Evolutionary conservation across 2,888 invertebrate species (phyloP).

Genomic region (Sycophila texana): DNA sequence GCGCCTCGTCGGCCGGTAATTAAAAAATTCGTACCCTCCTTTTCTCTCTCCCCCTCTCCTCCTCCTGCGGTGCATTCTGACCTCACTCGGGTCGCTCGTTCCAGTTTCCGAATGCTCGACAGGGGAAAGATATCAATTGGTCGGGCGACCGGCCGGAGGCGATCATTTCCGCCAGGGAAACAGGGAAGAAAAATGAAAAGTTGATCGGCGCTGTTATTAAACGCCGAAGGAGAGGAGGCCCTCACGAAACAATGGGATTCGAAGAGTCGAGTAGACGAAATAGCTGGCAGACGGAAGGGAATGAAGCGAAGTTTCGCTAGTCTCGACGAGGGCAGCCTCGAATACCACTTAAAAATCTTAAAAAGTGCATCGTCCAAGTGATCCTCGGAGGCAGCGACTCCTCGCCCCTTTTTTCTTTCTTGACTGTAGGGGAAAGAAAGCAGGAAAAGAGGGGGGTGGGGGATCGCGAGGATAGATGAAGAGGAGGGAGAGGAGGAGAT

Average conservation of each 20-base stretch:
- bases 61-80: background rate
- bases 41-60: background rate
- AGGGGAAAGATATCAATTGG: constrained; percentile 47
- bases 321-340: constrained; percentile 1
- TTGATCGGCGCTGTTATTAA: constrained; percentile 28
- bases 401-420: background rate
- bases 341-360: constrained; percentile 48
- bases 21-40: constrained; percentile 44
- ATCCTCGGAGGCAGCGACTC: constrained; percentile 24
- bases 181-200: constrained; percentile 44
- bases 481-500: constrained; percentile 13
- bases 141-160: constrained; percentile 10
- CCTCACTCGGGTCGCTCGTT: background rate
- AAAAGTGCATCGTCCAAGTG: constrained; percentile 32
- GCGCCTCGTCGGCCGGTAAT: constrained; percentile 37
- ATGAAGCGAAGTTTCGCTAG: constrained; percentile 14
- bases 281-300: background rate
- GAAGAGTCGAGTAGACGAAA: background rate
- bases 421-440: no score
- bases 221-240: constrained; percentile 32
- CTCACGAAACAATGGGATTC: constrained; percentile 30
- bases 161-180: constrained; percentile 11
- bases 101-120: background rate
- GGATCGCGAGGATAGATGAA: constrained; percentile 8
- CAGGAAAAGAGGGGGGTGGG: constrained; percentile 22